Percentiles rank a stretch among this genome's conserved stretches.
Evolutionary conservation across 1,140 invertebrate genomes (phyloP).

Genomic region (Globodera rostochiensis): DNA sequence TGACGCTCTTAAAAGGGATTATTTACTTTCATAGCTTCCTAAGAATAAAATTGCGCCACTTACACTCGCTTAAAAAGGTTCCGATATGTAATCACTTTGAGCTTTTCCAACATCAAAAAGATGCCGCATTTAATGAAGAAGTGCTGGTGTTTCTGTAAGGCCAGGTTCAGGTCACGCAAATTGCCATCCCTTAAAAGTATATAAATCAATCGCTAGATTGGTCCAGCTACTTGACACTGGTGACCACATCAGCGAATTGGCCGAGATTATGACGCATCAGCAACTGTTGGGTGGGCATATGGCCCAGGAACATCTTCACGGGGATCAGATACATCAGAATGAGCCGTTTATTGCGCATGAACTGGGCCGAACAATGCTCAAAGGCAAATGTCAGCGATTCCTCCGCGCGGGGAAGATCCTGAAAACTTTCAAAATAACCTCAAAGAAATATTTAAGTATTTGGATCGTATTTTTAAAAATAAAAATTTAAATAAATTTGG

Average conservation of each 20-base stretch:
- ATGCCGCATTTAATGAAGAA: constrained; percentile 94
- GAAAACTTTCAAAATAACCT: not conserved
- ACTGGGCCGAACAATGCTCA: constrained; percentile 81
- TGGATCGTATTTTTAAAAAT: too few relatives aligned
- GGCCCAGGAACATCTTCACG: constrained; percentile 92
- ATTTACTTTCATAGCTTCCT: too few relatives aligned
- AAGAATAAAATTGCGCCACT: constrained; percentile 57
- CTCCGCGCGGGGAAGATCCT: constrained; percentile 75
- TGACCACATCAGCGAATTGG: constrained; percentile 81
- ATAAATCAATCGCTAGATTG: not conserved
- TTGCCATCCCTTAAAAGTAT: constrained; percentile 75
- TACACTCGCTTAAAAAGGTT: constrained; percentile 94
- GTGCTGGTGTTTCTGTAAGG: constrained; percentile 81
- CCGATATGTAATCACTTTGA: constrained; percentile 89
- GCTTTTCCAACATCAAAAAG: constrained; percentile 92
- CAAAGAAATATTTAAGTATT: too few relatives aligned
- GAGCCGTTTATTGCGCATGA: constrained; percentile 83
- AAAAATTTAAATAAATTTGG: too few relatives aligned
- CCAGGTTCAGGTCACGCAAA: constrained; percentile 79
- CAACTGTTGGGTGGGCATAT: constrained; percentile 79
- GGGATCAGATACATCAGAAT: constrained; percentile 94
- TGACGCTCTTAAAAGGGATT: constrained; percentile 71
- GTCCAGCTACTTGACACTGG: constrained; percentile 48
- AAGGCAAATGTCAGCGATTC: constrained; percentile 89
- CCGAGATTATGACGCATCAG: constrained; percentile 85